Evolutionary conservation across 2,113 vertebrate species (phyloP).

Genomic region (Okapia johnstoni): DNA sequence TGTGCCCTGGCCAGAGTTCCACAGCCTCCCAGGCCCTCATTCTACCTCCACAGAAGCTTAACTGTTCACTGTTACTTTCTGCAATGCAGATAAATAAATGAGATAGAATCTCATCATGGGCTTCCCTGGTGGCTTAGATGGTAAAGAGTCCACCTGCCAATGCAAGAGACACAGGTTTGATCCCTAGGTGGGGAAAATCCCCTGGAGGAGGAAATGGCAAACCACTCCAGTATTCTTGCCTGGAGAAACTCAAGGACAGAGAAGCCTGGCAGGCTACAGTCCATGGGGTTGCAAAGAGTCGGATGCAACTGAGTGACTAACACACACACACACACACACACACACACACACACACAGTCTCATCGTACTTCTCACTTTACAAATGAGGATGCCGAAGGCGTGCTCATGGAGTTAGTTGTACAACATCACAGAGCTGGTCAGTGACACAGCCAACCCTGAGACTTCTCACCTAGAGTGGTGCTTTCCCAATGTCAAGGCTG

Average conservation of each 20-base stretch:
- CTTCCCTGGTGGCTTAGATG: background rate
- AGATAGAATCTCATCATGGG: background rate
- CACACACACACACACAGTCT: background rate
- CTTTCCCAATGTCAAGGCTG: background rate
- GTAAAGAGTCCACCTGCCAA: background rate
- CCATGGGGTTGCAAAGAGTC: background rate
- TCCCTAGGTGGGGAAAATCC: background rate
- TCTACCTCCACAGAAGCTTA: background rate
- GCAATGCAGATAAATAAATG: background rate
- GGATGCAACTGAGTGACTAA: background rate
- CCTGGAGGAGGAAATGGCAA: background rate
- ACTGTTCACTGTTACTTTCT: background rate
- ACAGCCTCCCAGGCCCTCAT: background rate
- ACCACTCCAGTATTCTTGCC: background rate
- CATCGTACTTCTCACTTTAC: background rate
- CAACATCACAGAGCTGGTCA: background rate
- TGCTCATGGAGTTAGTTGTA: no score
- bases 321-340: background rate
- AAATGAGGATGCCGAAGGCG: background rate
- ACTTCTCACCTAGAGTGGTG: background rate
- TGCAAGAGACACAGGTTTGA: background rate
- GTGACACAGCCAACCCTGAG: background rate
- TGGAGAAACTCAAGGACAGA: background rate
- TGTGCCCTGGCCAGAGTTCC: rapidly evolving
- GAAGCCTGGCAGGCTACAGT: background rate